phyloP scores from a whole-genome alignment of 2,797 vertebrate genomes.

The Hydrocynus forskahlii region DNA sequence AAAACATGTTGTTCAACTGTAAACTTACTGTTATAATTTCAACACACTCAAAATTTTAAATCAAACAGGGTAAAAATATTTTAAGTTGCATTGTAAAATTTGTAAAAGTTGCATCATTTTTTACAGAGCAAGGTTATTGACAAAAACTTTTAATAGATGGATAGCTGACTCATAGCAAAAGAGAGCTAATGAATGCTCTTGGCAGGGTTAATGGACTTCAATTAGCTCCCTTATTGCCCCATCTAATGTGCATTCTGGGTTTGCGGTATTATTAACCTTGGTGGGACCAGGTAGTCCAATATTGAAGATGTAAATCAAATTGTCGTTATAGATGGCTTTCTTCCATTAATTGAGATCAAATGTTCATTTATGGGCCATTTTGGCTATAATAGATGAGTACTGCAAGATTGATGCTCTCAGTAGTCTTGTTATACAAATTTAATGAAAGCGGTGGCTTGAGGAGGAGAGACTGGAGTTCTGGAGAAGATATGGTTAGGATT shows the following conservation, averaged over 20 bases:
- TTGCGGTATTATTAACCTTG: slow-evolving; percentile 75
- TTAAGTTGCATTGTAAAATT: too few species aligned
- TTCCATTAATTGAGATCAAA: slow-evolving; percentile 75
- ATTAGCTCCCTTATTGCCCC: slow-evolving; percentile 68
- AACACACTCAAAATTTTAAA: too few species aligned
- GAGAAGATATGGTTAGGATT: background rate
- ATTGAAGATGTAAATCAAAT: slow-evolving; percentile 71
- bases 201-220: slow-evolving; percentile 50
- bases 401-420: slow-evolving; percentile 52
- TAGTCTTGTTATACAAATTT: slow-evolving; percentile 40
- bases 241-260: slow-evolving; percentile 66
- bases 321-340: slow-evolving; percentile 69
- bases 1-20: too few species aligned
- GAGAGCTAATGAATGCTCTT: slow-evolving; percentile 18
- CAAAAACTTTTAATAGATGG: slow-evolving; percentile 14
- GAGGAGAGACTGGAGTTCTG: slow-evolving; percentile 11
- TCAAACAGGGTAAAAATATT: too few species aligned
- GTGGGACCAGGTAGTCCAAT: slow-evolving; percentile 64
- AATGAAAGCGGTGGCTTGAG: slow-evolving; percentile 23
- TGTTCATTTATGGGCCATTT: slow-evolving; percentile 72
- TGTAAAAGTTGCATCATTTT: too few species aligned
- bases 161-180: slow-evolving; percentile 23
- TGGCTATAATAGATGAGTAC: slow-evolving; percentile 68
- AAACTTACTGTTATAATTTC: too few species aligned
- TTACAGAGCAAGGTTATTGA: background rate